Base-by-base conservation (phyloP, 2,797 vertebrate species). In the Sebastes paucispinis region DNA sequence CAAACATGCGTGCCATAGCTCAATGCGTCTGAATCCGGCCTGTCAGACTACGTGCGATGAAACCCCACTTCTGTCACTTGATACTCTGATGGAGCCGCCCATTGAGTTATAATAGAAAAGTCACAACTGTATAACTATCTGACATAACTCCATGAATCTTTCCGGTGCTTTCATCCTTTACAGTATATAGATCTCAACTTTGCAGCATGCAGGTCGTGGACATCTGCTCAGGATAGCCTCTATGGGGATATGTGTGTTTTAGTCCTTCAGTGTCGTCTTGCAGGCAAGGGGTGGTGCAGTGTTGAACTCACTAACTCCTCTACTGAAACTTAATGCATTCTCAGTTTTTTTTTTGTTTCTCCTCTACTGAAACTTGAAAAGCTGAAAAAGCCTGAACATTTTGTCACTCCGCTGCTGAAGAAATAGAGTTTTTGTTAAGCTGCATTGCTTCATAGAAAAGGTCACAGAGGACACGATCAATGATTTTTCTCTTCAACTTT, bases 31-130 rank as follows among this genome's bases (percentile, higher is more conserved):
- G 76, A 83, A 85, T 57, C 67, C 69, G 75, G 69, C 77, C 73
- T 74, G 81, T 84, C 77, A 73, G 64, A 57, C 73, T 73, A 32
- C 5, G 60, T 32, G n/a, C 77, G 68, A 74, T 78, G 73, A 90
- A 89, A 84, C 70, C 59, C 75, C 31, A 34, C 75, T 73, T 80
- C 79, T 75, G 89, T 82, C 82, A 87, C 80, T 69, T 84, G 90
- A 93, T 82, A 87, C 82, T 68, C 69, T 31, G 54, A 83, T 29
- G 86, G 75, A 81, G 87, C 85, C 65, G 50, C 83, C 72, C 73
- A 34, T 72, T 63, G 60, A 68, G 67, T 59, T 83, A 52, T 63
- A 58, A 78, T 2, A 14, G 58, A 76, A 70, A 32, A 69, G 80
- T 83, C 63, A 34, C 47, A 67, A 72, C 70, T n/a, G 4, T 77